A percentile compares a stretch with the other conserved stretches of the same genome.
Evolutionary conservation across 2,797 vertebrate genomes (phyloP).

Genomic region (Cynopterus sphinx): DNA sequence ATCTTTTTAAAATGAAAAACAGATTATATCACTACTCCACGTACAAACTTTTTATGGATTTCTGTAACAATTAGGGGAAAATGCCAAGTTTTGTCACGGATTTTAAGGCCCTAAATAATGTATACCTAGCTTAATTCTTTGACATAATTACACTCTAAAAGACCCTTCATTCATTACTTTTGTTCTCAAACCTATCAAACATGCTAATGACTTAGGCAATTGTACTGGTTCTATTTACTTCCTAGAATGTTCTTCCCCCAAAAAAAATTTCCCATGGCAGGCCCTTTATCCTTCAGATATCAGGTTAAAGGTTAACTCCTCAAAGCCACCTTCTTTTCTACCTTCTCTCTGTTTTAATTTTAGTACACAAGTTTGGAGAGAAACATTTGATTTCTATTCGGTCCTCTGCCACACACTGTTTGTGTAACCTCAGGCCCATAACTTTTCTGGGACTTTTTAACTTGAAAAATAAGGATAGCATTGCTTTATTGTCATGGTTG

Average conservation of each 20-base stretch:
- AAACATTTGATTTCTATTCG: neutral
- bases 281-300: neutral
- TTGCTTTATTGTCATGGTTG: neutral
- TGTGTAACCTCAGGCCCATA: neutral
- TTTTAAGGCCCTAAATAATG: neutral
- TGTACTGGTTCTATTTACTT: neutral
- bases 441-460: neutral
- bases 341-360: neutral
- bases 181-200: neutral
- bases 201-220: neutral
- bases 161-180: neutral
- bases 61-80: neutral
- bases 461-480: neutral
- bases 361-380: neutral
- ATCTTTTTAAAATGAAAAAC: neutral
- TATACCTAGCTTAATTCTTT: neutral
- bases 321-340: neutral
- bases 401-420: neutral
- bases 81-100: neutral
- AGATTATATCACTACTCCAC: neutral
- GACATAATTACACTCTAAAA: neutral
- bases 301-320: neutral
- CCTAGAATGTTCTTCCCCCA: neutral
- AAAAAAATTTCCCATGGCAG: neutral
- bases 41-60: neutral